These are phyloP conservation scores for Tolmerus cingulatus DNA, from an alignment of 2,888 invertebrate species.

Conservation along the genomic window DNA sequence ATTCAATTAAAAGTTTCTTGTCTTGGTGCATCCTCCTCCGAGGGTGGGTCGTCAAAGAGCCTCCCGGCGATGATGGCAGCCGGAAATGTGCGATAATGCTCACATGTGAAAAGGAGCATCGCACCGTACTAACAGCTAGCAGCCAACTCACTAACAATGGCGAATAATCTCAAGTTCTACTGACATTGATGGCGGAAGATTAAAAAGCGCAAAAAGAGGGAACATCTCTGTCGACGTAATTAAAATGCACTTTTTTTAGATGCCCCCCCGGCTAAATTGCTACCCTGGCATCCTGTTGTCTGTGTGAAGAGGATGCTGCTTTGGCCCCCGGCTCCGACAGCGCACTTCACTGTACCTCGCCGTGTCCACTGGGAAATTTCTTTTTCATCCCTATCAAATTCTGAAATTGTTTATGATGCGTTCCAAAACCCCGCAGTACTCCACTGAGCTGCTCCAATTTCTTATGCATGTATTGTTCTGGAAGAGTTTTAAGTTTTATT, in stretches of 20 bases:
- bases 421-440: neutral
- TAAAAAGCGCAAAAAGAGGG: neutral
- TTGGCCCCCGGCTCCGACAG: neutral
- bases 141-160: neutral
- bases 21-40: neutral
- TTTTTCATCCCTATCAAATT: neutral
- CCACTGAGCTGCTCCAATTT: neutral
- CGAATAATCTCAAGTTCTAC: neutral
- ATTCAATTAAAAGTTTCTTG: slow-evolving; percentile 28
- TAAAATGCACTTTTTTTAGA: neutral
- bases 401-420: neutral
- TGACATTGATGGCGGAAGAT: slow-evolving; percentile 10
- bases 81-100: neutral
- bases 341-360: neutral
- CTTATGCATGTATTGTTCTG: neutral
- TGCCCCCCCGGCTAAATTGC: neutral
- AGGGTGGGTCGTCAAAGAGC: neutral
- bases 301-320: neutral
- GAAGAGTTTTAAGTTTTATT: neutral
- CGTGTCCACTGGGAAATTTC: neutral
- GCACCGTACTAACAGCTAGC: neutral
- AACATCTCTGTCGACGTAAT: neutral
- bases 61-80: neutral
- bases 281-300: neutral
- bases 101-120: neutral